A percentile compares a stretch with the other conserved stretches of the same genome.
Conservation (phyloP, 53 echinoderm and acorn worm genomes). For the Holothuria scabra region DNA sequence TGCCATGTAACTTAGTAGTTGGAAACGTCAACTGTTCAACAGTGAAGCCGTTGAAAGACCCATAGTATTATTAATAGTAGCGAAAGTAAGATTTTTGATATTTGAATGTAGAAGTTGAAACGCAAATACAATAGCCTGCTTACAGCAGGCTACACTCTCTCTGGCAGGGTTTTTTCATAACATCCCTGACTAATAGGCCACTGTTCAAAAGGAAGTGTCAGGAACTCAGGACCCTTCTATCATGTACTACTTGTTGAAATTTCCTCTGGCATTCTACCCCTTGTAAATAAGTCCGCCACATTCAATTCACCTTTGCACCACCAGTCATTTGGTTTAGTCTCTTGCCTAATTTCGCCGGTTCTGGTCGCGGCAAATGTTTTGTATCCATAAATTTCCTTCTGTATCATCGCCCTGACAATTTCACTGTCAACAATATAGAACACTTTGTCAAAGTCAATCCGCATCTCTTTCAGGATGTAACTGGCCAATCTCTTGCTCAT, state of each 20-base stretch:
- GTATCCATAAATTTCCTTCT: conserved; percentile 55
- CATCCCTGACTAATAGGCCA: conserved; percentile 1
- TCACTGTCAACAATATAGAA: conserved; percentile 61
- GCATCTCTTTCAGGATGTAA: conserved; percentile 26
- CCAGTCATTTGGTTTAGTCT: conserved; percentile 46
- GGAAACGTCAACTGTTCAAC: too few relatives aligned
- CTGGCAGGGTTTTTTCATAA: not conserved
- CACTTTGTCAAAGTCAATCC: conserved; percentile 14
- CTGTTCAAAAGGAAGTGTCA: too few relatives aligned
- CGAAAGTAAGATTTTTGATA: too few relatives aligned
- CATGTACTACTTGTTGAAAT: conserved; percentile 46
- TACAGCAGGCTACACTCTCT: too few relatives aligned
- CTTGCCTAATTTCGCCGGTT: conserved; percentile 49
- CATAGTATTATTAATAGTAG: too few relatives aligned
- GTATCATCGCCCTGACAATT: conserved; percentile 57
- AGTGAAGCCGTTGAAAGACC: too few relatives aligned
- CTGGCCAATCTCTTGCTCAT: conserved; percentile 44
- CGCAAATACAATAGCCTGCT: too few relatives aligned
- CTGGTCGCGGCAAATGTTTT: conserved; percentile 62
- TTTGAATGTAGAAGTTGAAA: too few relatives aligned
- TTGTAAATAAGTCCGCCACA: conserved; percentile 48
- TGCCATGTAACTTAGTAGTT: too few relatives aligned
- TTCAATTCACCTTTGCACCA: conserved; percentile 53
- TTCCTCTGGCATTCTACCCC: conserved; percentile 41
- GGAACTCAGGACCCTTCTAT: conserved; percentile 36